phyloP scores from a whole-genome alignment of 37 sponge, comb jelly and placozoan genomes.

The Geodia barretti region DNA sequence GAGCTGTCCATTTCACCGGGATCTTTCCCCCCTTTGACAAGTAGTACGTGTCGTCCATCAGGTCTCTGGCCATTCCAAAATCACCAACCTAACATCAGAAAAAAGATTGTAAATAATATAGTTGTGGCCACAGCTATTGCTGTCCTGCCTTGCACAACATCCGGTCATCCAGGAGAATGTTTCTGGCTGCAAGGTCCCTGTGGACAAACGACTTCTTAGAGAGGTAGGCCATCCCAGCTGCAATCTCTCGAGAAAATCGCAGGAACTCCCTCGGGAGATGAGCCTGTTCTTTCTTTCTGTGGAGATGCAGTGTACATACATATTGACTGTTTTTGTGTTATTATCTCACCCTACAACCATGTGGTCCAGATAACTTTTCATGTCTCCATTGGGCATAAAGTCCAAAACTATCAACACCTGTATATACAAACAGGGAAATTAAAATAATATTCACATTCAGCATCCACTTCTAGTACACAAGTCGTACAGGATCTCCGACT shows the following conservation, averaged over 20 bases:
- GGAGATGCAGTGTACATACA: not conserved
- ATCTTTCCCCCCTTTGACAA: not conserved
- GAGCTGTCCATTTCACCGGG: slow-evolving; percentile 11
- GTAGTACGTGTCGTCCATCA: slow-evolving; percentile 3
- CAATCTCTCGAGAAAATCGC: slow-evolving; percentile 32
- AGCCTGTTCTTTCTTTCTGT: not conserved
- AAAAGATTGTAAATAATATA: not conserved
- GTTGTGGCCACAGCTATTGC: not conserved
- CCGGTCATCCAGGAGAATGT: slow-evolving; percentile 36
- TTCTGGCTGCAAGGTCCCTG: slow-evolving; percentile 67
- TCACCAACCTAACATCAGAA: not conserved
- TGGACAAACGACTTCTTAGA: slow-evolving; percentile 52
- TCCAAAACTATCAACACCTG: slow-evolving; percentile 50
- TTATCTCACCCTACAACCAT: not conserved
- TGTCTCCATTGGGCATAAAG: slow-evolving; percentile 50
- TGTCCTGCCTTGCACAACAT: slow-evolving; percentile 13
- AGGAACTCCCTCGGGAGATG: slow-evolving; percentile 4
- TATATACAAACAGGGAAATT: not conserved
- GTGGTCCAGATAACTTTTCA: slow-evolving; percentile 30
- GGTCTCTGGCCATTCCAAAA: slow-evolving; percentile 2
- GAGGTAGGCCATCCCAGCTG: slow-evolving; percentile 50
- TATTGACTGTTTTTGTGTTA: not conserved
- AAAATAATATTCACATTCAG: too few species aligned
- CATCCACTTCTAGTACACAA: not conserved
- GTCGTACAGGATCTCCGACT: slow-evolving; percentile 50